Evolutionary conservation across 2,888 invertebrate genomes (phyloP).

Genomic region (Drosophila nr. perissopoda): DNA sequence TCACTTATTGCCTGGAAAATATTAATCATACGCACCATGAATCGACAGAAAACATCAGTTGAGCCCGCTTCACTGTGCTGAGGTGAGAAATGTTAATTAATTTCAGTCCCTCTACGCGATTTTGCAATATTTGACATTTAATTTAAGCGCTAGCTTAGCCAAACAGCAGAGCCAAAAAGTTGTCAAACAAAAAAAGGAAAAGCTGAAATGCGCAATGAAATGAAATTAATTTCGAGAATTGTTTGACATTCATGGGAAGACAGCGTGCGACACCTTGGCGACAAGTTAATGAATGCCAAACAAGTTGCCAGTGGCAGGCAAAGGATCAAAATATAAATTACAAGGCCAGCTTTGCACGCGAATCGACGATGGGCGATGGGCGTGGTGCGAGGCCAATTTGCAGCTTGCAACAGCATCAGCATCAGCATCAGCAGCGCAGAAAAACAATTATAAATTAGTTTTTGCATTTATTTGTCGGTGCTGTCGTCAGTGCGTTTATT

Average conservation of each 20-base stretch:
- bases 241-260: conserved; percentile 56
- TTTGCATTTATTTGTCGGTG: conserved; percentile 41
- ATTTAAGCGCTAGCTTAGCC: conserved; percentile 53
- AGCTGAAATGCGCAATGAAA: conserved; percentile 41
- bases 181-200: not conserved
- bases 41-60: conserved; percentile 25
- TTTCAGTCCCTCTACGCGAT: conserved; percentile 46
- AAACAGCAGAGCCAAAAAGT: conserved; percentile 9
- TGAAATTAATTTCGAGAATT: conserved; percentile 69
- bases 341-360: conserved; percentile 11
- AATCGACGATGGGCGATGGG: conserved; percentile 5
- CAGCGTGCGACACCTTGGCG: conserved; percentile 50
- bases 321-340: conserved; percentile 41
- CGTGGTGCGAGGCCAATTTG: conserved; percentile 36
- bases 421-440: conserved; percentile 16
- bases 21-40: conserved; percentile 73
- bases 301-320: conserved; percentile 16
- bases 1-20: conserved; percentile 45
- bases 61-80: not conserved
- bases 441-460: conserved; percentile 61
- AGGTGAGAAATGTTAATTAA: conserved; percentile 58
- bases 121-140: conserved; percentile 62
- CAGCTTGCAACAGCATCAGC: conserved; percentile 29
- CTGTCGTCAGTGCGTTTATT: conserved; percentile 53
- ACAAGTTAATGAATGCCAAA: conserved; percentile 57